Conservation (phyloP, 2,113 vertebrate genomes). For the Mirza zaza region DNA sequence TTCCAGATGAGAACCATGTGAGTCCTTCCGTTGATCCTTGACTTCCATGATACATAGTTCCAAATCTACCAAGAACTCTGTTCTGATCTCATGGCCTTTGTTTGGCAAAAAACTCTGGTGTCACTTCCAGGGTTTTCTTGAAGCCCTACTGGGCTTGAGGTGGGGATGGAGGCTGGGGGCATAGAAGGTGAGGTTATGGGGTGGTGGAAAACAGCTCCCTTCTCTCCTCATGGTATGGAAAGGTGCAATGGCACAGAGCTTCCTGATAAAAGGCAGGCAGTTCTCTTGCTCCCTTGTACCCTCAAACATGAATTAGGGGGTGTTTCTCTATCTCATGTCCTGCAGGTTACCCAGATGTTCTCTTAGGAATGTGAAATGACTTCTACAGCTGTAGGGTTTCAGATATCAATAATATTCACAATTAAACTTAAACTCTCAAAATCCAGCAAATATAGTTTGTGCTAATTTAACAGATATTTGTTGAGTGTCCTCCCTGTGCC, state of each 20-base stretch:
- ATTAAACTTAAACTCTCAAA: background rate
- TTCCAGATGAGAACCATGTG: background rate
- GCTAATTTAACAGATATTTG: background rate
- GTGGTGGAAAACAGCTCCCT: background rate
- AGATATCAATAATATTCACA: background rate
- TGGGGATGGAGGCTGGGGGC: background rate
- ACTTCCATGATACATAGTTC: background rate
- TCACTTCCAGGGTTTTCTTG: background rate
- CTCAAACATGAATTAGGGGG: background rate
- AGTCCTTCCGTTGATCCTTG: too few relatives aligned
- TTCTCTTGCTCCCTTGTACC: background rate
- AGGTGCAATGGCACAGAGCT: background rate
- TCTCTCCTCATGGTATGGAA: background rate
- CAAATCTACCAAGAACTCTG: background rate
- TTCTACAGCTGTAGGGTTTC: fast-evolving
- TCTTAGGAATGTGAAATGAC: background rate
- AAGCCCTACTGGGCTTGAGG: background rate
- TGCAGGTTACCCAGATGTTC: background rate
- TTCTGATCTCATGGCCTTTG: background rate
- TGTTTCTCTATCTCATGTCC: background rate
- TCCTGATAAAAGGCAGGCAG: background rate
- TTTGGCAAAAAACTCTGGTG: background rate
- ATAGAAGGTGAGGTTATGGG: background rate
- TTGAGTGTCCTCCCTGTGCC: background rate
- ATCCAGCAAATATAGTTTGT: background rate